These are phyloP conservation scores for Belonocnema kinseyi DNA, from an alignment of 1,140 invertebrate species.

Conservation along the genomic window DNA sequence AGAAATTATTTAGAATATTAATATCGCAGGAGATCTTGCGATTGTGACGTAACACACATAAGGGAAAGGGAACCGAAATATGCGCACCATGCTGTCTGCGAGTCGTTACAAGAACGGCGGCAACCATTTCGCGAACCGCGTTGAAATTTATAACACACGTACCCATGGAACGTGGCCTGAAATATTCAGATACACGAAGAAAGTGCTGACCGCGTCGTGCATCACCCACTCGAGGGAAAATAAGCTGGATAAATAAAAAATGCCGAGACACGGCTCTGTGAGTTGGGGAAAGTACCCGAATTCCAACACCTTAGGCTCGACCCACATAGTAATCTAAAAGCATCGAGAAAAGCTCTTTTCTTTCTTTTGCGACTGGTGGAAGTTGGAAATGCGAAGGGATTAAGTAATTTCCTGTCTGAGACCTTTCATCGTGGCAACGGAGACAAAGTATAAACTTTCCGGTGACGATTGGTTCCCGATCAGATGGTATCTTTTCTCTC, in stretches of 20 bases:
- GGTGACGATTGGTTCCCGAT: constrained; percentile 18
- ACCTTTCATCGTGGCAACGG: constrained; percentile 1
- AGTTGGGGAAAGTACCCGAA: constrained; percentile 38
- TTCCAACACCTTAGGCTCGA: neutral
- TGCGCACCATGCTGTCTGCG: constrained; percentile 35
- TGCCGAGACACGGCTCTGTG: neutral
- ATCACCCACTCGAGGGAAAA: constrained; percentile 38
- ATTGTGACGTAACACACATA: neutral
- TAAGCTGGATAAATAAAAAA: constrained; percentile 38
- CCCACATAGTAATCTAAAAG: neutral
- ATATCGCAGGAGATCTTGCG: neutral
- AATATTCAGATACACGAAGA: constrained; percentile 57
- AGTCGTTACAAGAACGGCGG: constrained; percentile 27
- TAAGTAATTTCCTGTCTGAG: constrained; percentile 25
- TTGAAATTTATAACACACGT: constrained; percentile 62
- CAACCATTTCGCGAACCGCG: constrained; percentile 46
- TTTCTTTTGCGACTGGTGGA: neutral
- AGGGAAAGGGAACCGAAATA: constrained; percentile 33
- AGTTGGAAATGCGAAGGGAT: neutral
- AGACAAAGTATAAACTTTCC: constrained; percentile 22
- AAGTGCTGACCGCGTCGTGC: constrained; percentile 43
- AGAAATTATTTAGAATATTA: neutral
- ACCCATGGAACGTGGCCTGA: constrained; percentile 50
- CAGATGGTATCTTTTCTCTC: constrained; percentile 15
- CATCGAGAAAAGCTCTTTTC: neutral